Evolutionary conservation across 2,888 invertebrate species (phyloP).

Genomic region (Aphrophora alni): DNA sequence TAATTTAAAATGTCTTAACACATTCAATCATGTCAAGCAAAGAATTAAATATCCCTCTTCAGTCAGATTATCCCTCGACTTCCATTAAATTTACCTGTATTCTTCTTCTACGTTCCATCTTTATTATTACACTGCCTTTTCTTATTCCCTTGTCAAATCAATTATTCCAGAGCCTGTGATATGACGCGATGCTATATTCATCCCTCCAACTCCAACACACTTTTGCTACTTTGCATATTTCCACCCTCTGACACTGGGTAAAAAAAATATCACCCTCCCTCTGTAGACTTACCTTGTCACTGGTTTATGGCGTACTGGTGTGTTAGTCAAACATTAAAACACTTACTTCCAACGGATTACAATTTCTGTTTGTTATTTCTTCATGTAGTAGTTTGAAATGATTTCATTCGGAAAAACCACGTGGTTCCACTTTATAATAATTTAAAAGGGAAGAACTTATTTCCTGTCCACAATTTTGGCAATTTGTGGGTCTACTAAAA

Average conservation of each 20-base stretch:
- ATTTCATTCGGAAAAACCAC: not conserved
- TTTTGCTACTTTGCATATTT: not conserved
- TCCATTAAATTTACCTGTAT: not conserved
- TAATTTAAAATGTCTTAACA: too few relatives aligned
- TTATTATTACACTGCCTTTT: not conserved
- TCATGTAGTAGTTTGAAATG: not conserved
- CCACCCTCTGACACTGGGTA: not conserved
- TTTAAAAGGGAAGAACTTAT: too few relatives aligned
- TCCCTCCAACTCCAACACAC: not conserved
- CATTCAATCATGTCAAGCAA: not conserved
- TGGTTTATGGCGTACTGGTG: not conserved
- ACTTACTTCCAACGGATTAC: not conserved
- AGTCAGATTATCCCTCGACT: not conserved
- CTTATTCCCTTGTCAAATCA: constrained; percentile 6
- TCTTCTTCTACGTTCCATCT: not conserved
- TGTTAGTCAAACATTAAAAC: not conserved
- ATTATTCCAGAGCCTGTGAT: not conserved
- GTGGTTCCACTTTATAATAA: too few relatives aligned
- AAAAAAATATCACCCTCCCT: too few relatives aligned
- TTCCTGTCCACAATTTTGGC: too few relatives aligned
- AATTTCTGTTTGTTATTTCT: not conserved
- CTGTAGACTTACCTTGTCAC: too few relatives aligned
- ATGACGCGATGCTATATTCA: not conserved
- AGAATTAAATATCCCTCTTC: not conserved
- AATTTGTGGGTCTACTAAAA: too few relatives aligned